Base-by-base conservation (phyloP, 1,140 invertebrate genomes). In the Rhynchophorus ferrugineus region DNA sequence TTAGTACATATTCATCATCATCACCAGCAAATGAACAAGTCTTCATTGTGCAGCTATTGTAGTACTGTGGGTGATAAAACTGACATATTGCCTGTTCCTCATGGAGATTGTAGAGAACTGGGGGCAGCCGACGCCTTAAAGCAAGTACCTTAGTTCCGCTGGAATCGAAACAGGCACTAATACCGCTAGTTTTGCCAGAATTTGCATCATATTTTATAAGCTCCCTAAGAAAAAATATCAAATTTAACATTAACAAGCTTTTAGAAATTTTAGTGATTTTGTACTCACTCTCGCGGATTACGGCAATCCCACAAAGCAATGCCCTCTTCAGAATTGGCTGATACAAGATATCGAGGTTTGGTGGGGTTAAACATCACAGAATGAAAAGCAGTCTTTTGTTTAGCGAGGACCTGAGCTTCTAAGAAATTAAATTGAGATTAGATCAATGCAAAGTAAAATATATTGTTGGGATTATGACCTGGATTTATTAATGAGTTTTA, bases 31-130 rank as follows among this genome's bases (percentile, higher is more conserved):
- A 96, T 43, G 83, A 87, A 63, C 91, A 95, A 52, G 89, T 94
- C 71, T 97, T 97, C 90, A 96, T 95, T 0, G 93, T 96, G 68
- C 92, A 96, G 1, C 90, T 93, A 69, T 96, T 96, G 60, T 92
- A 95, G 69, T 96, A 97, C 49, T 89, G 87, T 18, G 82, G 78
- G 68, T 94, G 87, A 69, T 93, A 89, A 70, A 97, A 95, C 70
- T 93, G 85, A 49, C 82, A 87, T 16, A 87, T 65, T 0, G 85
- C 81, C 17, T 78, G 75, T 1, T 81, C 69, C 3, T 79, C 80
- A 47, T 82, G 73, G 0, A 87, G 74, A 0, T 75, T 72, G 65
- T 91, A 97, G 0, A 95, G 70, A 2, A 92, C 85, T 0, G 92
- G 91, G 0, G 88, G 83, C 48, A 91, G 71, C 44, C 91, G 79